A percentile compares a stretch with the other conserved stretches of the same genome.
Conservation (phyloP, 1,140 invertebrate genomes). For the Pachypeltis micranthus region DNA sequence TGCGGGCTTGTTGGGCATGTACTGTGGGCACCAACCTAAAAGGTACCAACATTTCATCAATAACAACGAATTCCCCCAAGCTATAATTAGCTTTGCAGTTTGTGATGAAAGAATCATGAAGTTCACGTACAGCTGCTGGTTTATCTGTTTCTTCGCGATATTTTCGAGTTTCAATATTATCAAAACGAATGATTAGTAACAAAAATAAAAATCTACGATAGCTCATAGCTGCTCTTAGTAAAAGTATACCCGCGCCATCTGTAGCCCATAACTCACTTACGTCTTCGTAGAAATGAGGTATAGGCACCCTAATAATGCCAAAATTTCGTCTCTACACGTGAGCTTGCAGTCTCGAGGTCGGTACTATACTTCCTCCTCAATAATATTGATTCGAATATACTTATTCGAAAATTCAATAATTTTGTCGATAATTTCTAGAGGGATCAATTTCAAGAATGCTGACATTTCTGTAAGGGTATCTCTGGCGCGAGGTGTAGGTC, state of each 20-base stretch:
- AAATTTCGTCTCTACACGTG: background rate
- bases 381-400: background rate
- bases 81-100: conserved; percentile 32
- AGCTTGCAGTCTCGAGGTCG: background rate
- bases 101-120: conserved; percentile 32
- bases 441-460: background rate
- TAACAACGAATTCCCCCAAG: conserved; percentile 31
- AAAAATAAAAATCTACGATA: conserved; percentile 28
- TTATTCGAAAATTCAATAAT: background rate
- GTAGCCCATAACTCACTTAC: background rate
- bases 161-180: conserved; percentile 27
- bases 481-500: background rate
- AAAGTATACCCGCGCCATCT: background rate
- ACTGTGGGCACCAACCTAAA: conserved; percentile 26
- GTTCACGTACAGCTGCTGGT: conserved; percentile 31
- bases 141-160: conserved; percentile 28
- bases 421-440: conserved; percentile 1
- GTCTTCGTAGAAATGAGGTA: background rate
- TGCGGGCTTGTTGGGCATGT: conserved; percentile 33
- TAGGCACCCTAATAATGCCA: background rate
- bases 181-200: conserved; percentile 28
- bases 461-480: background rate
- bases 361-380: background rate
- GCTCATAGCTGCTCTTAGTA: conserved; percentile 19
- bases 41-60: conserved; percentile 29